A percentile compares a stretch with the other conserved stretches of the same genome.
phyloP scores from a whole-genome alignment of 2,113 vertebrate genomes.

The Spilogale gracilis region DNA sequence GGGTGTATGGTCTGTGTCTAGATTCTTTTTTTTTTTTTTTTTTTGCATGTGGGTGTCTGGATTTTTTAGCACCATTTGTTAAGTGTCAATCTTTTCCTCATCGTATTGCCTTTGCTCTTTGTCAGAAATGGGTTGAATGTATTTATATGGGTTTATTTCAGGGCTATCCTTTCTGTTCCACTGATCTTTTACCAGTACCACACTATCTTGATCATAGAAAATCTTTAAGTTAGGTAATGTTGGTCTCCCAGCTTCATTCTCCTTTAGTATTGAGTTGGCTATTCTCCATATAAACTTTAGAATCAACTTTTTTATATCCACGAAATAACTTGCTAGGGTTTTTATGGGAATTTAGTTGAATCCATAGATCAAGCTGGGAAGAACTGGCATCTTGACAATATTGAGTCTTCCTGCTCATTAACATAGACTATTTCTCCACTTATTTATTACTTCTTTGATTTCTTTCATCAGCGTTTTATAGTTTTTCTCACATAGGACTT shows the following conservation, averaged over 20 bases:
- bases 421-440: neutral
- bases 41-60: neutral
- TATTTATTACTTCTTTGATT: neutral
- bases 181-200: neutral
- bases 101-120: neutral
- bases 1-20: too few relatives aligned
- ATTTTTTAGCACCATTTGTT: neutral
- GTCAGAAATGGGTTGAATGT: neutral
- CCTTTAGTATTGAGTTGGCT: neutral
- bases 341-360: neutral
- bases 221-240: neutral
- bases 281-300: neutral
- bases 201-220: neutral
- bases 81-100: neutral
- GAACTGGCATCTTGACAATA: conserved; percentile 1
- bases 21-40: neutral
- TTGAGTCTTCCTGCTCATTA: neutral
- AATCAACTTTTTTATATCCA: neutral
- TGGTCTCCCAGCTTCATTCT: neutral
- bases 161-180: neutral
- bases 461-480: neutral
- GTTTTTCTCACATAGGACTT: neutral
- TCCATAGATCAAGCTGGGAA: neutral
- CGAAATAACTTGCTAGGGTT: neutral
- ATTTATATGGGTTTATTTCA: neutral